phyloP scores from a whole-genome alignment of 1,140 invertebrate genomes.

The Branchinecta lindahli region DNA sequence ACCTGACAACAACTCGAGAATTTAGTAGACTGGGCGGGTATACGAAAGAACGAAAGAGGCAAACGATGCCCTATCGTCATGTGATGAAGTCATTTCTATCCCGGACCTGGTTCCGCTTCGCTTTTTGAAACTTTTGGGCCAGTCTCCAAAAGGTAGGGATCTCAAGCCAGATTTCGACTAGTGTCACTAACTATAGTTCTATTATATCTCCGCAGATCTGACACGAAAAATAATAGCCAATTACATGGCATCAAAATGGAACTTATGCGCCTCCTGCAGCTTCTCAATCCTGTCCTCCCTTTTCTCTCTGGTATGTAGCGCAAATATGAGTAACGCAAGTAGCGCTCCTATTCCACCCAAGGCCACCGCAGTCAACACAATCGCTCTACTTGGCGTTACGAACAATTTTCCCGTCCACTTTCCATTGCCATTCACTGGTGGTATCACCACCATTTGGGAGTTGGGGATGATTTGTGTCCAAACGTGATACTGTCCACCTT shows the following conservation, averaged over 20 bases:
- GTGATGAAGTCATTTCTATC: too few relatives aligned
- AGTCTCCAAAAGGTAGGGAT: too few relatives aligned
- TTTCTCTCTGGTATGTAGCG: conserved; percentile 84
- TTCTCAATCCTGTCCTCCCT: conserved; percentile 77
- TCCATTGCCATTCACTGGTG: conserved; percentile 38
- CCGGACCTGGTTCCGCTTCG: too few relatives aligned
- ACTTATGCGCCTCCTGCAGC: conserved; percentile 67
- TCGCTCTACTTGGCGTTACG: conserved; percentile 86
- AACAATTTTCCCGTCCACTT: conserved; percentile 87
- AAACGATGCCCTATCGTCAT: too few relatives aligned
- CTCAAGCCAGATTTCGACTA: too few relatives aligned
- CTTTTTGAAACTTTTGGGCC: too few relatives aligned
- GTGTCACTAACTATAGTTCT: too few relatives aligned
- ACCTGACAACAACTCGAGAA: too few relatives aligned
- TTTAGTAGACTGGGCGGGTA: too few relatives aligned
- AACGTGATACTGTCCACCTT: conserved; percentile 29
- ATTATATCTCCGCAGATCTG: too few relatives aligned
- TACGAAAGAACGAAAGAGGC: too few relatives aligned
- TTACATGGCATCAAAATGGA: conserved; percentile 53
- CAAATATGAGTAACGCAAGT: conserved; percentile 64
- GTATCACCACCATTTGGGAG: conserved; percentile 91
- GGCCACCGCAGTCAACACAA: conserved; percentile 76
- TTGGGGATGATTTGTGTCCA: conserved; percentile 94
- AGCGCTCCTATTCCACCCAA: conserved; percentile 71
- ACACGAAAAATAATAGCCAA: neutral